Conservation (phyloP, 2,888 invertebrate species). For the Luperina testacea region DNA sequence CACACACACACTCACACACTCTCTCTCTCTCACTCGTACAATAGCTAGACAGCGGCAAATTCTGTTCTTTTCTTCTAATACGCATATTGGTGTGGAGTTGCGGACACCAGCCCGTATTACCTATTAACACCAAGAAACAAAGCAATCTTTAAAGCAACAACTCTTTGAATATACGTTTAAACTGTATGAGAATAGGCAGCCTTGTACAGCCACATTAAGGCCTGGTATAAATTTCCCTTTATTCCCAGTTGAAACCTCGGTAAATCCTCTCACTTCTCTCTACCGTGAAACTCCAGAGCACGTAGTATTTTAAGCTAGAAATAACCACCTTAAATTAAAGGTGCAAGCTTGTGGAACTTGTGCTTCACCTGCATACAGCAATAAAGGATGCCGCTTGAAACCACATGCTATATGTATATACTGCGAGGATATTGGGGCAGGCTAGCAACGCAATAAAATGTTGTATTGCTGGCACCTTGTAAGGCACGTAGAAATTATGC, state of each 20-base stretch:
- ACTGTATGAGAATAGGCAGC: too few species aligned
- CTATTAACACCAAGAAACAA: not conserved
- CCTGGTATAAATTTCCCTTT: slow-evolving; percentile 3
- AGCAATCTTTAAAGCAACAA: not conserved
- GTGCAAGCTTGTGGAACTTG: not conserved
- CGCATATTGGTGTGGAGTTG: too few species aligned
- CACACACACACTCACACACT: too few species aligned
- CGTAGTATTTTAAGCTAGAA: slow-evolving; percentile 31
- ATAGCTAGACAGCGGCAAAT: not conserved
- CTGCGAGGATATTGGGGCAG: slow-evolving; percentile 13
- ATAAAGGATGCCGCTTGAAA: slow-evolving; percentile 13
- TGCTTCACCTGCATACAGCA: slow-evolving; percentile 19
- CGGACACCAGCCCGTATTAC: too few species aligned
- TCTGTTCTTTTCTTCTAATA: too few species aligned
- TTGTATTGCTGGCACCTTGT: not conserved
- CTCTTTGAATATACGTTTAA: not conserved
- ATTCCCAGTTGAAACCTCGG: not conserved
- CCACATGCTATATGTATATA: slow-evolving; percentile 20
- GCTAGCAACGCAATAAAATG: not conserved
- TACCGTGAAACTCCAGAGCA: slow-evolving; percentile 3
- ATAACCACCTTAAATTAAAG: slow-evolving; percentile 38
- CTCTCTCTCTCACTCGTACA: too few species aligned
- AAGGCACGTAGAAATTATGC: not conserved
- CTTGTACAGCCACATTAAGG: not conserved
- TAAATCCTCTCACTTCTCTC: slow-evolving; percentile 2